Evolutionary conservation across 2,797 vertebrate genomes (phyloP).

Genomic region (Karalla daura): DNA sequence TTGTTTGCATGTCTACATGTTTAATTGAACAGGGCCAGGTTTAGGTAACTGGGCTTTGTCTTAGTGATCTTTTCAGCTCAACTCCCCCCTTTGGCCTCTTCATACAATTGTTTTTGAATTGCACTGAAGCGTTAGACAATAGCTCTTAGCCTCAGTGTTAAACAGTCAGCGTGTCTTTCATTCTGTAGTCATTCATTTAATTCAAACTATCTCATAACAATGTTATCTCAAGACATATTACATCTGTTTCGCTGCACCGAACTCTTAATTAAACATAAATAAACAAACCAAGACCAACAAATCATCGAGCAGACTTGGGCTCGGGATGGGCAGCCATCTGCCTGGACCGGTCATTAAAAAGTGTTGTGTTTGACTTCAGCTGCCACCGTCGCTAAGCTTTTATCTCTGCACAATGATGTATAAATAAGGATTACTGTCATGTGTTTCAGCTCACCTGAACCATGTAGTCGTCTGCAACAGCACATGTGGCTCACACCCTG

Average conservation of each 20-base stretch:
- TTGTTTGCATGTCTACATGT: background rate
- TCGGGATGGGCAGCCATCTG: no score
- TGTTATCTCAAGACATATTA: no score
- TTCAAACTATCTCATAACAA: no score
- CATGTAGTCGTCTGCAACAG: conserved; percentile 20
- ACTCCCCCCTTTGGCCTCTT: background rate
- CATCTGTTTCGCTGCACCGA: no score
- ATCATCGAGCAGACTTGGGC: no score
- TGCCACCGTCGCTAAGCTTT: conserved; percentile 16
- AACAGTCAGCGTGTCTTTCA: no score
- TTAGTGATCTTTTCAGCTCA: conserved; percentile 17
- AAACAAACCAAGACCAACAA: no score
- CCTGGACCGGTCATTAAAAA: no score
- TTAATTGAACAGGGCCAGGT: background rate
- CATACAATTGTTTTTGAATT: background rate
- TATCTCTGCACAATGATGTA: conserved; percentile 10
- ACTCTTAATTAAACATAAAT: no score
- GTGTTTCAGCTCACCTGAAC: background rate
- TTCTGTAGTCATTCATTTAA: no score
- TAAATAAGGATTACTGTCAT: conserved; percentile 8
- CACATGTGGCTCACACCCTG: no score
- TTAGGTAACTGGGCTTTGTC: background rate
- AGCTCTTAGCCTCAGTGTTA: background rate
- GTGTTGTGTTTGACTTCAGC: background rate
- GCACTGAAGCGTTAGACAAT: background rate